A percentile compares a stretch with the other conserved stretches of the same genome.
phyloP scores from a whole-genome alignment of 2,113 vertebrate genomes.

The Percopsis transmontana region DNA sequence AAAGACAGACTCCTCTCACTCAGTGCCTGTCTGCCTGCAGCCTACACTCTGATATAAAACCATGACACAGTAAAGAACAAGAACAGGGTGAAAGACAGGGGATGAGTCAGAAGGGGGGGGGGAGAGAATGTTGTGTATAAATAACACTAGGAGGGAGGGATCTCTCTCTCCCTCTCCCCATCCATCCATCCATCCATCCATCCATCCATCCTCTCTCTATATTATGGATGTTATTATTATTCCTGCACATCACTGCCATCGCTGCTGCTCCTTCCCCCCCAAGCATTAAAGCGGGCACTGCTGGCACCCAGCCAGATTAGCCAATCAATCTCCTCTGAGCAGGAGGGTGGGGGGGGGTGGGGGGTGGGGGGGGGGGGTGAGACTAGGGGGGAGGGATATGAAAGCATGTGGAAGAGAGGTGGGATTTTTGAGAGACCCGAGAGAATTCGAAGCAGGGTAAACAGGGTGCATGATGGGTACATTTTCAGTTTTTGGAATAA shows the following conservation, averaged over 20 bases:
- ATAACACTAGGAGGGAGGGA: background rate
- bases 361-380: conserved; percentile 19
- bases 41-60: conserved; percentile 63
- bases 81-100: conserved; percentile 11
- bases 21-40: conserved; percentile 59
- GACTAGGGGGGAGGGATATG: conserved; percentile 33
- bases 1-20: conserved; percentile 60
- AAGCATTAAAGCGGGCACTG: conserved; percentile 71
- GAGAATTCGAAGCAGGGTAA: conserved; percentile 51
- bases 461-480: conserved; percentile 46
- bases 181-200: conserved; percentile 43
- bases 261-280: conserved; percentile 74
- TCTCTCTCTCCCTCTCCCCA: conserved; percentile 41
- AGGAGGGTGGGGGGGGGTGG: conserved; percentile 28
- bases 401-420: conserved; percentile 3
- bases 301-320: conserved; percentile 79
- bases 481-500: conserved; percentile 36
- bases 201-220: conserved; percentile 59
- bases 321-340: conserved; percentile 78
- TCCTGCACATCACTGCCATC: conserved; percentile 71
- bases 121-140: background rate
- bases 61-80: conserved; percentile 49
- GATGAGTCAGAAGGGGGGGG: conserved; percentile 5
- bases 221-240: conserved; percentile 76
- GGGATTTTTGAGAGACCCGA: conserved; percentile 50